These are phyloP conservation scores for Ichneumon xanthorius DNA, from an alignment of 2,888 invertebrate species.

Conservation along the genomic window DNA sequence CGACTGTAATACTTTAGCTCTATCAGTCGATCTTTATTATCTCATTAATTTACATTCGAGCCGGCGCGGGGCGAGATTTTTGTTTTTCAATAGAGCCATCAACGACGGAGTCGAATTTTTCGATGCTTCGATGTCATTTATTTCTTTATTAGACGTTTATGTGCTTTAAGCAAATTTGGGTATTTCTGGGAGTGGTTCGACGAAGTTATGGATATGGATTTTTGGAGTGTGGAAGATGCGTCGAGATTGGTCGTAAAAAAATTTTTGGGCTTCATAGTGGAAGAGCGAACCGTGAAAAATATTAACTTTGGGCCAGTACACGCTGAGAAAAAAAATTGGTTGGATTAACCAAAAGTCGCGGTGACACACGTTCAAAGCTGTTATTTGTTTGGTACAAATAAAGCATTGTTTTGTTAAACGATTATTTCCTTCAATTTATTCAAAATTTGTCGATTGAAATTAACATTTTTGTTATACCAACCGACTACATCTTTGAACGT, in stretches of 20 bases:
- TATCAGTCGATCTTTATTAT: slow-evolving; percentile 28
- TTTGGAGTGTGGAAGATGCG: not conserved
- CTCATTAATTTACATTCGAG: slow-evolving; percentile 23
- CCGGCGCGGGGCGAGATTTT: not conserved
- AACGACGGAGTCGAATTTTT: not conserved
- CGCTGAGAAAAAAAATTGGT: too few relatives aligned
- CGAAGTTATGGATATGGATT: not conserved
- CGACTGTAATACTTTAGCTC: not conserved
- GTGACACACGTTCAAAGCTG: too few relatives aligned
- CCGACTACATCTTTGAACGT: too few relatives aligned
- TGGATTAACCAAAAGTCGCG: too few relatives aligned
- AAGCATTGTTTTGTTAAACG: too few relatives aligned
- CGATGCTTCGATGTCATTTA: not conserved
- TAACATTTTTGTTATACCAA: too few relatives aligned
- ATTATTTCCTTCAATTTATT: too few relatives aligned
- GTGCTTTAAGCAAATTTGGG: not conserved
- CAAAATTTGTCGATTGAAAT: too few relatives aligned
- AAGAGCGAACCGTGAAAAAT: not conserved
- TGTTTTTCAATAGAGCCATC: not conserved
- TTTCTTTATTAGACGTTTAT: not conserved
- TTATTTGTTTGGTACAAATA: too few relatives aligned
- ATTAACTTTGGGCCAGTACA: not conserved
- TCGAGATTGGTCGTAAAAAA: not conserved
- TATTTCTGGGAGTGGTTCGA: not conserved
- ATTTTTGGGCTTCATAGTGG: not conserved